phyloP scores from a whole-genome alignment of 35 echinoderm and acorn worm genomes.

The Anneissia japonica region DNA sequence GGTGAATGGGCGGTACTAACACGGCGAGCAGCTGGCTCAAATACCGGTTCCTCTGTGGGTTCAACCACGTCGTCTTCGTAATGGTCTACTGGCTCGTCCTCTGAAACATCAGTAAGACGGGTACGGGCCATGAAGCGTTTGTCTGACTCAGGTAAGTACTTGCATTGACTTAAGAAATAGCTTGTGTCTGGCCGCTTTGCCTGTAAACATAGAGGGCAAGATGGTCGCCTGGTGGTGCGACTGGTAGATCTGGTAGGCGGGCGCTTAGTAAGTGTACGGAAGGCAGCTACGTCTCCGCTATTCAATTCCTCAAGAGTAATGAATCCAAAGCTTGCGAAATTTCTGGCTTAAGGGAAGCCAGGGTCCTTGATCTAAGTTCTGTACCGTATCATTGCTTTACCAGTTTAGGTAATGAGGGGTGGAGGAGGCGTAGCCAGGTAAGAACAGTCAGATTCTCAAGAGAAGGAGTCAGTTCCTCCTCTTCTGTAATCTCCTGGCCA shows the following conservation, averaged over 20 bases:
- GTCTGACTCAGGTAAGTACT: not conserved
- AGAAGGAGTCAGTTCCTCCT: constrained; percentile 57
- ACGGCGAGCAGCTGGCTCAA: not conserved
- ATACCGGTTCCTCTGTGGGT: too few relatives aligned
- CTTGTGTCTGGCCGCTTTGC: not conserved
- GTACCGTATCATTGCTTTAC: constrained; percentile 60
- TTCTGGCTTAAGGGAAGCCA: constrained; percentile 50
- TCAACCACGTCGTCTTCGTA: not conserved
- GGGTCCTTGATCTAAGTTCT: constrained; percentile 26
- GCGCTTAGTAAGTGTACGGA: not conserved
- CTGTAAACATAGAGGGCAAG: not conserved
- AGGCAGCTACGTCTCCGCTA: not conserved
- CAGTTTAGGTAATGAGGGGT: constrained; percentile 28
- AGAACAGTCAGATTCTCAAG: constrained; percentile 63
- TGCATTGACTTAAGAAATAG: not conserved
- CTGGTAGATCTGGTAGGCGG: not conserved
- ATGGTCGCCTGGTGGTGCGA: not conserved
- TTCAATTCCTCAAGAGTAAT: constrained; percentile 34
- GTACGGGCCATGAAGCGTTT: not conserved
- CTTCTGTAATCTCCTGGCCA: constrained; percentile 36
- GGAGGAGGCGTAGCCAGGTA: constrained; percentile 53
- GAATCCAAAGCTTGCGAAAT: constrained; percentile 53
- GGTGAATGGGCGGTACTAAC: not conserved
- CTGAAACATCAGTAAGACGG: not conserved
- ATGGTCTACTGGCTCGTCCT: not conserved